These are phyloP conservation scores for Malurus elegans DNA, from an alignment of 2,113 vertebrate species.

Conservation along the genomic window DNA sequence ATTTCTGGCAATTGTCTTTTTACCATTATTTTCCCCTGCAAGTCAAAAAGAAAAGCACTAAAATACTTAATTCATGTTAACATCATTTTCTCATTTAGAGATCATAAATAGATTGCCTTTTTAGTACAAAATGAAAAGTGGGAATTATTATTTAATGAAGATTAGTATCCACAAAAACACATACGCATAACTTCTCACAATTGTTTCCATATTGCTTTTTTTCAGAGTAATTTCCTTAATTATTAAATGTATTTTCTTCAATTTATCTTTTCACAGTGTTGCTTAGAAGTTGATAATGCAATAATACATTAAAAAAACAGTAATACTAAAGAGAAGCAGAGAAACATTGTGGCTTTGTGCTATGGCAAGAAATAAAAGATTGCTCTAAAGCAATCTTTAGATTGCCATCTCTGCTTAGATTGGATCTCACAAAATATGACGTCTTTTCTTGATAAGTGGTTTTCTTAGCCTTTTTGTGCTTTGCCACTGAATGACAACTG, in stretches of 20 bases:
- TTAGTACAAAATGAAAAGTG: neutral
- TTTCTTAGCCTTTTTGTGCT: neutral
- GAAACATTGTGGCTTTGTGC: neutral
- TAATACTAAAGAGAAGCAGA: neutral
- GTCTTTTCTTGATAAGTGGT: neutral
- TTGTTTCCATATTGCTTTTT: neutral
- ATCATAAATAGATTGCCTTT: neutral
- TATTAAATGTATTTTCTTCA: neutral
- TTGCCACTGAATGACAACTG: neutral
- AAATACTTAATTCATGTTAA: neutral
- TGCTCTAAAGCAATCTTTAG: neutral
- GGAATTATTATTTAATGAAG: constrained; percentile 16
- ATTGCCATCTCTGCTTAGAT: neutral
- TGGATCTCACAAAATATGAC: neutral
- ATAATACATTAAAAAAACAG: neutral
- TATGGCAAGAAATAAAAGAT: neutral
- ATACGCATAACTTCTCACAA: neutral
- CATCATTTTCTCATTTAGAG: neutral
- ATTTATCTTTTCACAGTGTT: neutral
- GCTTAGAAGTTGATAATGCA: neutral
- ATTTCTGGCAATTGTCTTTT: constrained; percentile 9
- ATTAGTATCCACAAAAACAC: neutral
- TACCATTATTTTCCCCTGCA: constrained; percentile 10
- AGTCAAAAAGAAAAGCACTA: constrained; percentile 5
- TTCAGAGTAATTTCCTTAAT: neutral